Evolutionary conservation across 1,140 invertebrate species (phyloP).

Genomic region (Zelostemma sp.): DNA sequence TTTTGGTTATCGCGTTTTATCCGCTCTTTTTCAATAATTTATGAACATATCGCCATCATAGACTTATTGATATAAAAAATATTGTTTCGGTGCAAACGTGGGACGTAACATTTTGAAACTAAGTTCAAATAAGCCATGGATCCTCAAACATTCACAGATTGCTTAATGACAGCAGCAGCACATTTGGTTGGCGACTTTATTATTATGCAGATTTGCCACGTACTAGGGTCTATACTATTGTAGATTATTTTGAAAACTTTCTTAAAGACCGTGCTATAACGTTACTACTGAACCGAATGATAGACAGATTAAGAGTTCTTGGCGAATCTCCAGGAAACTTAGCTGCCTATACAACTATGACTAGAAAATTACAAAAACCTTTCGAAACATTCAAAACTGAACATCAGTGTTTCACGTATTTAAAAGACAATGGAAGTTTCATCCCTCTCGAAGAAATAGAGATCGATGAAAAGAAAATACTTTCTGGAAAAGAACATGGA

Average conservation of each 20-base stretch:
- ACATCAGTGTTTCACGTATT: neutral
- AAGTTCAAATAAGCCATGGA: constrained; percentile 14
- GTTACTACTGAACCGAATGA: neutral
- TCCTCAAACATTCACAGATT: constrained; percentile 1
- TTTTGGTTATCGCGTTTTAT: too few species aligned
- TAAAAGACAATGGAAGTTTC: neutral
- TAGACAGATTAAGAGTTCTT: constrained; percentile 6
- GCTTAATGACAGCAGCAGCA: neutral
- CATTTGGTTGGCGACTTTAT: constrained; percentile 16
- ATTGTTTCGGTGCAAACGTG: too few species aligned
- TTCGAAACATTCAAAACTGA: constrained; percentile 5
- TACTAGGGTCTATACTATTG: constrained; percentile 2
- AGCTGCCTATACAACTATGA: neutral
- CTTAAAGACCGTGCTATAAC: neutral
- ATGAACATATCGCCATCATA: too few species aligned
- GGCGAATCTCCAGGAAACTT: constrained; percentile 3
- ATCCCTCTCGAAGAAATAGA: constrained; percentile 12
- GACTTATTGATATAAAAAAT: too few species aligned
- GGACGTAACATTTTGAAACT: constrained; percentile 17
- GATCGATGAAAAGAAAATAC: too few species aligned
- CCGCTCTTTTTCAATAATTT: too few species aligned
- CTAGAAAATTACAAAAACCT: constrained; percentile 1
- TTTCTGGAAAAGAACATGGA: too few species aligned
- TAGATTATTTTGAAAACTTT: neutral
- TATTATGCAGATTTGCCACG: neutral